Evolutionary conservation across 2,113 vertebrate species (phyloP).

Genomic region (Eolophus roseicapilla): DNA sequence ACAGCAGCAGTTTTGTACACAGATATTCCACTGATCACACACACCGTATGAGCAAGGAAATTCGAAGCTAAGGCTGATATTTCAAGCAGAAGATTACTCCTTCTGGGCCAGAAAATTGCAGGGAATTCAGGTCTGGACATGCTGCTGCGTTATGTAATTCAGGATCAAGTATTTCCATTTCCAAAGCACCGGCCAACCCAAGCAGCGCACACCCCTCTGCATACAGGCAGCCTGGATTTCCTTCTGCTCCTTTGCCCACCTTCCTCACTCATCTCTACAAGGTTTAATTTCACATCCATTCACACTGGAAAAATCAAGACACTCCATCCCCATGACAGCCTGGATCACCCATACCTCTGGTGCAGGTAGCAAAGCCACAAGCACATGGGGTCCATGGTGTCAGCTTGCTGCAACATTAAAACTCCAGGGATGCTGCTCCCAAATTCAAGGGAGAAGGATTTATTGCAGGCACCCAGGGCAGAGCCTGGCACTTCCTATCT

Average conservation of each 20-base stretch:
- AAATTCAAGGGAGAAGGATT: not conserved
- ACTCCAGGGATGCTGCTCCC: not conserved
- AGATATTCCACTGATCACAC: not conserved
- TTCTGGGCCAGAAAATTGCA: conserved; percentile 7
- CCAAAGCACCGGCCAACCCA: conserved; percentile 29
- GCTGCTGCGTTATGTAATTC: conserved; percentile 8
- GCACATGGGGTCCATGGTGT: not conserved
- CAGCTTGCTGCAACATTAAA: not conserved
- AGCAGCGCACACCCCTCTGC: not conserved
- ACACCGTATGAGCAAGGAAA: not conserved
- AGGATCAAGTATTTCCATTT: not conserved
- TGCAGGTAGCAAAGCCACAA: not conserved
- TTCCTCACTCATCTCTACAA: not conserved
- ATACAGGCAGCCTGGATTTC: not conserved
- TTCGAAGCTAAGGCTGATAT: conserved; percentile 13
- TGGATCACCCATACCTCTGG: not conserved
- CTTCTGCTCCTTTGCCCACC: not conserved
- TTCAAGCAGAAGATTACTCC: conserved; percentile 48
- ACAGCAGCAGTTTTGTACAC: not conserved
- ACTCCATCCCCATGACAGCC: not conserved
- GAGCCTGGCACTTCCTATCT: not conserved
- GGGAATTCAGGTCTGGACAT: conserved; percentile 1
- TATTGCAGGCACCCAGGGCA: not conserved
- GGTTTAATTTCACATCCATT: not conserved
- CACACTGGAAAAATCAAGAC: not conserved